A percentile compares a stretch with the other conserved stretches of the same genome.
Conservation (phyloP, 2,113 vertebrate genomes). For the Lonchura striata region DNA sequence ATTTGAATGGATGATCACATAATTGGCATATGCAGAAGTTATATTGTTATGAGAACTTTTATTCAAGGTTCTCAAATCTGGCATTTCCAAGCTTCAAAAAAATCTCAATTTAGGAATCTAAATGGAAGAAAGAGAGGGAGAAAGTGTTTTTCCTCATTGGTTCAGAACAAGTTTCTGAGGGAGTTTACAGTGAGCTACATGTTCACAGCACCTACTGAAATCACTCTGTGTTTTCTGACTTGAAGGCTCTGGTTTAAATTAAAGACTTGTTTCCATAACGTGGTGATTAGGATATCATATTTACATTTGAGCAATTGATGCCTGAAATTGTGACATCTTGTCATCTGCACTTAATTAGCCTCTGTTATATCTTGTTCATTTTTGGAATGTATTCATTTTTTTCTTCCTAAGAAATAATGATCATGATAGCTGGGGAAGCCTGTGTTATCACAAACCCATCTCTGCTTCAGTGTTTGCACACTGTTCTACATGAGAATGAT, state of each 20-base stretch:
- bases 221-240: neutral
- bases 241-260: neutral
- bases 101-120: neutral
- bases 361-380: neutral
- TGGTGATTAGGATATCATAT: neutral
- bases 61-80: neutral
- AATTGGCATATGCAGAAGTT: neutral
- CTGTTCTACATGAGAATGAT: neutral
- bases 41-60: neutral
- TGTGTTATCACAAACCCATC: neutral
- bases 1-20: neutral
- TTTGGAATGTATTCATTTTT: neutral
- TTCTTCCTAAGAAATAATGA: neutral
- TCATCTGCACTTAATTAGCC: neutral
- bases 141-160: neutral
- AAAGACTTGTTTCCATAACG: neutral
- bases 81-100: neutral
- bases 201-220: neutral
- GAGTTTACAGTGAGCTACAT: neutral
- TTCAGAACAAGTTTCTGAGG: neutral
- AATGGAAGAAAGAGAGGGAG: neutral
- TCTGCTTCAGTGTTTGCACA: neutral
- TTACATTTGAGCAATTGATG: neutral
- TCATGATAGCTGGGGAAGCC: neutral
- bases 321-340: neutral